A percentile compares a stretch with the other conserved stretches of the same genome.
These are phyloP conservation scores for Glyptemys insculpta DNA, from an alignment of 2,797 vertebrate genomes.

Conservation along the genomic window DNA sequence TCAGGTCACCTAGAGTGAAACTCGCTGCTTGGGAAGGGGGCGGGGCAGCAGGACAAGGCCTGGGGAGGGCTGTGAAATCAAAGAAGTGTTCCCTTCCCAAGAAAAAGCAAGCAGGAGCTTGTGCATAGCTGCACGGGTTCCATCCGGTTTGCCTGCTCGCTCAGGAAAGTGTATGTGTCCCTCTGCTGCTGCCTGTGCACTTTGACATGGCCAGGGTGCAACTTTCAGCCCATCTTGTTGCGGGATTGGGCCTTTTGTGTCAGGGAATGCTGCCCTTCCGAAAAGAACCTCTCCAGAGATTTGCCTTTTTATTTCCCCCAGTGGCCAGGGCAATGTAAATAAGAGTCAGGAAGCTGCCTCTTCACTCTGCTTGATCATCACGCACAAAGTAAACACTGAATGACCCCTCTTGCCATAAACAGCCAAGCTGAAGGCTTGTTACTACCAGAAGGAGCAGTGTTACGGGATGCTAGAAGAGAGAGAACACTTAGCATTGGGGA, in stretches of 20 bases:
- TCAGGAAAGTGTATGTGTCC: fast-evolving
- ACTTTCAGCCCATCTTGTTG: not conserved
- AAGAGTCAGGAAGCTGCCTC: not conserved
- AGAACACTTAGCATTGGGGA: not conserved
- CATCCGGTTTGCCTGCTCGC: constrained; percentile 1
- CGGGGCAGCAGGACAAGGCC: constrained; percentile 5
- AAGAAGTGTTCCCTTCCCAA: constrained; percentile 49
- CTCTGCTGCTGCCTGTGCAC: not conserved
- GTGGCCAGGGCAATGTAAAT: fast-evolving
- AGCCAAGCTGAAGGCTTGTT: not conserved
- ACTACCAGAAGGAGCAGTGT: not conserved
- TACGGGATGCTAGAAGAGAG: not conserved
- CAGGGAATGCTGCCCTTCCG: not conserved
- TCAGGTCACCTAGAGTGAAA: not conserved
- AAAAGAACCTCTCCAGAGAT: not conserved
- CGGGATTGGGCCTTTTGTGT: not conserved
- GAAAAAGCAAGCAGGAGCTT: constrained; percentile 72
- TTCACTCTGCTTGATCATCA: not conserved
- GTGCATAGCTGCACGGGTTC: constrained; percentile 43
- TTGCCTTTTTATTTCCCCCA: not conserved
- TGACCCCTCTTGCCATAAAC: not conserved
- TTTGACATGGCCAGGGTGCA: fast-evolving
- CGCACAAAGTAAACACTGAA: not conserved
- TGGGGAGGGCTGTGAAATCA: constrained; percentile 46
- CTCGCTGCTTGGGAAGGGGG: not conserved